Percentiles rank a stretch among this genome's conserved stretches.
Conservation (phyloP, 2,113 vertebrate genomes). For the Xenus cinereus region DNA sequence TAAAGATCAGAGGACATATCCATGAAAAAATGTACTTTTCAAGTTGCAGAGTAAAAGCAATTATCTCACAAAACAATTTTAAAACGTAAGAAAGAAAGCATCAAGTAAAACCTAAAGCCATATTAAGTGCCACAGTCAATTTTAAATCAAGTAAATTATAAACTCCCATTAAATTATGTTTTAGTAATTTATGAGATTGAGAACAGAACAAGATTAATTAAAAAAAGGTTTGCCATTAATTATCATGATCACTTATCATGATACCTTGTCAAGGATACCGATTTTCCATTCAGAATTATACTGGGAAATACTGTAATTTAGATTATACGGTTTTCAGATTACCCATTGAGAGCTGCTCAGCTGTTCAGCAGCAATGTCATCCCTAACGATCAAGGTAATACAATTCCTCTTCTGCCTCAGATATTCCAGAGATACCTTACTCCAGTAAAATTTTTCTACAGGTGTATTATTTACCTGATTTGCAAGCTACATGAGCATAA, state of each 20-base stretch:
- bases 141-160: neutral
- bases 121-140: neutral
- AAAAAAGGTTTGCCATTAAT: neutral
- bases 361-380: neutral
- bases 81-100: neutral
- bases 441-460: neutral
- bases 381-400: neutral
- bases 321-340: neutral
- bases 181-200: neutral
- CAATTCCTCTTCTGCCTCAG: neutral
- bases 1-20: conserved; percentile 63
- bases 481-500: neutral
- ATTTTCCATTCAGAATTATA: neutral
- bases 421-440: neutral
- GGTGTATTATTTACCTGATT: neutral
- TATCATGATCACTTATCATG: neutral
- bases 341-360: neutral
- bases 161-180: neutral
- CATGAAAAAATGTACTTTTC: conserved; percentile 28
- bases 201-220: neutral
- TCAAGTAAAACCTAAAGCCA: neutral
- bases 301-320: neutral
- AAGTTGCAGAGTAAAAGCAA: conserved; percentile 20
- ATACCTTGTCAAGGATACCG: neutral
- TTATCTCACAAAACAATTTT: neutral